Conservation (phyloP, 2,888 invertebrate genomes). For the Tridacna gigas region DNA sequence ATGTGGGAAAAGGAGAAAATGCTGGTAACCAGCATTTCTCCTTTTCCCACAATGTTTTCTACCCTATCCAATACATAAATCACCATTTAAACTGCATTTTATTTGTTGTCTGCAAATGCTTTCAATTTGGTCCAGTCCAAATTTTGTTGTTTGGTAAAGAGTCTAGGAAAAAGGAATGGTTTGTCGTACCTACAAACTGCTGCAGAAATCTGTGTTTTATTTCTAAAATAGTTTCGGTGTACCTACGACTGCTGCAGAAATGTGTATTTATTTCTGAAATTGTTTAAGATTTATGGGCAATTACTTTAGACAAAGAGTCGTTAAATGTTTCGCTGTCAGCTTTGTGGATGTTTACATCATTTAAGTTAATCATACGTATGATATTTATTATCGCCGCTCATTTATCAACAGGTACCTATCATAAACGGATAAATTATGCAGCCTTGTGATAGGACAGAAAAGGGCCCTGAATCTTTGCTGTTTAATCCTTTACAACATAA, state of each 20-base stretch:
- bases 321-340: slow-evolving; percentile 15
- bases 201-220: background rate
- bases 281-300: background rate
- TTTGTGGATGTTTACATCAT: slow-evolving; percentile 21
- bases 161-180: background rate
- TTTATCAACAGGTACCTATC: slow-evolving; percentile 16
- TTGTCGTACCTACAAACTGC: background rate
- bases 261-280: background rate
- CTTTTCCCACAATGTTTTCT: too few species aligned
- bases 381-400: slow-evolving; percentile 20
- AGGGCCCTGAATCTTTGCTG: background rate
- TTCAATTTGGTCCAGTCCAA: too few species aligned
- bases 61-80: too few species aligned
- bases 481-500: too few species aligned
- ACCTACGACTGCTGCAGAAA: background rate
- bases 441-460: background rate
- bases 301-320: slow-evolving; percentile 2
- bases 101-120: too few species aligned
- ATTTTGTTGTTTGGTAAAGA: too few species aligned
- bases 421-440: slow-evolving; percentile 19
- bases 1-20: too few species aligned
- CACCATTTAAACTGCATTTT: too few species aligned
- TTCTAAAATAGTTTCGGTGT: background rate
- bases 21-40: too few species aligned
- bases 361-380: slow-evolving; percentile 22